These are phyloP conservation scores for Dioctria rufipes DNA, from an alignment of 2,888 invertebrate species.

Conservation along the genomic window DNA sequence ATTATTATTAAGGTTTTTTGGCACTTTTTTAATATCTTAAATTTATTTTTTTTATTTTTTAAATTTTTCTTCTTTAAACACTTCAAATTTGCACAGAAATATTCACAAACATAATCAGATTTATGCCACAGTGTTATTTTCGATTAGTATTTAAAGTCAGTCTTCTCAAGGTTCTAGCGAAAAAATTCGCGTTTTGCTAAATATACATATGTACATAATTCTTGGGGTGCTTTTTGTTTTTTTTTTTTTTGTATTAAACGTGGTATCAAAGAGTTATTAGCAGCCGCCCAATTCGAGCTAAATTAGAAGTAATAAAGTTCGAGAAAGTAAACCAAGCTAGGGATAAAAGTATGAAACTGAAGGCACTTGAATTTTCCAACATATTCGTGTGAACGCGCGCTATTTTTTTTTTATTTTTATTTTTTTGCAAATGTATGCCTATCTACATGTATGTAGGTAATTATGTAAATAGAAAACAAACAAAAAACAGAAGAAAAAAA, in stretches of 20 bases:
- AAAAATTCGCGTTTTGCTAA: conserved; percentile 41
- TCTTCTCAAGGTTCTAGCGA: conserved; percentile 43
- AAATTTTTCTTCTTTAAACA: neutral
- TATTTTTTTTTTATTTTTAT: neutral
- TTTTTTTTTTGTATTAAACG: conserved; percentile 42
- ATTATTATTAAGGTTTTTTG: conserved; percentile 13
- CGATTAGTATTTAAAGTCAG: no score
- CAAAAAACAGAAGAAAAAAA: neutral
- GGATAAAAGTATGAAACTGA: conserved; percentile 25
- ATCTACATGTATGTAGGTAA: neutral
- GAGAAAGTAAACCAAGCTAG: conserved; percentile 33
- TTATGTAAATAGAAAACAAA: conserved; percentile 20
- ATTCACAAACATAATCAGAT: conserved; percentile 35
- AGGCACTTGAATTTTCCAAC: conserved; percentile 6
- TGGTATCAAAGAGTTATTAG: neutral
- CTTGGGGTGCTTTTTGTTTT: neutral
- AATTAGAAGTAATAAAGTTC: conserved; percentile 21
- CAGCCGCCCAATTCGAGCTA: neutral
- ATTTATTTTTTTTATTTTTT: no score
- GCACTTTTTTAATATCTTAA: neutral
- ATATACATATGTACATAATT: conserved; percentile 13
- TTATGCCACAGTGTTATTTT: conserved; percentile 10
- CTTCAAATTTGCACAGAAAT: neutral
- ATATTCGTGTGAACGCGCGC: conserved; percentile 24
- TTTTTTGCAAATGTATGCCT: no score